These are phyloP conservation scores for Balanococcus diminutus DNA, from an alignment of 2,888 invertebrate species.

Conservation along the genomic window DNA sequence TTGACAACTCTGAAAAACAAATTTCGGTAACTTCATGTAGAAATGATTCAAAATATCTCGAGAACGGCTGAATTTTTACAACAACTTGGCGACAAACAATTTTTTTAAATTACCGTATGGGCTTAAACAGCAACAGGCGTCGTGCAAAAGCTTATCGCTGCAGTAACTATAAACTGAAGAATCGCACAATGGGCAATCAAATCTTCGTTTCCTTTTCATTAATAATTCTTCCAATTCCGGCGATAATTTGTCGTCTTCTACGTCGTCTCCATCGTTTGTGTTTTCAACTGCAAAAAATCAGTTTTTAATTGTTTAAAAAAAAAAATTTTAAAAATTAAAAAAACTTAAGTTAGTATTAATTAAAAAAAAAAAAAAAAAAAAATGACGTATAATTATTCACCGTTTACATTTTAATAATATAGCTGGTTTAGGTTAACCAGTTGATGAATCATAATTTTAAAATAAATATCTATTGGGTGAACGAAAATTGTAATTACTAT, in stretches of 20 bases:
- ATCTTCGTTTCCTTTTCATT: conserved; percentile 55
- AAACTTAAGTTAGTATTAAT: neutral
- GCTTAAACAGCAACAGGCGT: conserved; percentile 75
- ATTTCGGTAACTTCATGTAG: too few relatives aligned
- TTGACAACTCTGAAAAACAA: too few relatives aligned
- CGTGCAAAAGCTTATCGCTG: conserved; percentile 75
- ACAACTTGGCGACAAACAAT: neutral
- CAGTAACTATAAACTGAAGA: conserved; percentile 79
- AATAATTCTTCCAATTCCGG: conserved; percentile 43
- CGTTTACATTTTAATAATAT: too few relatives aligned
- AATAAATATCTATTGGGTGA: neutral
- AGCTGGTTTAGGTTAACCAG: neutral
- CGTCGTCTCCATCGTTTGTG: conserved; percentile 37
- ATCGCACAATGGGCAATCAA: conserved; percentile 74
- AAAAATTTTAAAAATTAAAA: neutral
- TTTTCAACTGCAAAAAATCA: conserved; percentile 39
- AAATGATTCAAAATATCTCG: too few relatives aligned
- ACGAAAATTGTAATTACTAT: neutral
- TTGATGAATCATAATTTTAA: neutral
- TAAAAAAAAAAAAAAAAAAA: neutral
- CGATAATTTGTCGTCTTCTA: conserved; percentile 40
- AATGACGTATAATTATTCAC: neutral
- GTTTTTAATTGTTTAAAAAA: too few relatives aligned
- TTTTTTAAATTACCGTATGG: conserved; percentile 62
- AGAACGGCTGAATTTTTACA: too few relatives aligned